Percentiles rank a stretch among this genome's conserved stretches.
Evolutionary conservation across 2,888 invertebrate genomes (phyloP).

Genomic region (Epiblema foenella): DNA sequence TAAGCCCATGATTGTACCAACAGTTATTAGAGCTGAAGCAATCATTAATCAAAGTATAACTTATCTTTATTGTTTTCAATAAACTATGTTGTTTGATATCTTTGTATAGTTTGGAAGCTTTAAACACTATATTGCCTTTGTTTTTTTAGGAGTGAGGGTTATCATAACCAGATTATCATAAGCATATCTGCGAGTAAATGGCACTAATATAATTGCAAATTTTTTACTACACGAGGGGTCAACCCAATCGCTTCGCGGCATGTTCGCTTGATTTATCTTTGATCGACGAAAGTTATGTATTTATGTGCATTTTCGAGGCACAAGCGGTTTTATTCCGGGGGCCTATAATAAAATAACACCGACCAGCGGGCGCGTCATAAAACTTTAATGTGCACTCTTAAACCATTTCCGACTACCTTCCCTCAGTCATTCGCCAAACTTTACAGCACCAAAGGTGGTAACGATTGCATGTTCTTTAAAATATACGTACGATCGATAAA

Average conservation of each 20-base stretch:
- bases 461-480: conserved; percentile 5
- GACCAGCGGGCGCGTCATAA: conserved; percentile 49
- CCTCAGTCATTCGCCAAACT: conserved; percentile 46
- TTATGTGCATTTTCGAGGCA: conserved; percentile 44
- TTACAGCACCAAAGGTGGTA: conserved; percentile 23
- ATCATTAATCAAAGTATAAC: conserved; percentile 22
- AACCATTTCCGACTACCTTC: conserved; percentile 55
- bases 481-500: no score
- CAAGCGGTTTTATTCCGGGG: conserved; percentile 43
- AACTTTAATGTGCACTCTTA: conserved; percentile 59
- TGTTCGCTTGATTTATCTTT: conserved; percentile 42
- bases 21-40: conserved; percentile 34
- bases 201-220: conserved; percentile 40
- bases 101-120: neutral
- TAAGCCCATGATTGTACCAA: conserved; percentile 27
- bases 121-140: neutral
- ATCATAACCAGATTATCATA: no score
- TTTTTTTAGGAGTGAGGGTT: neutral
- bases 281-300: conserved; percentile 42
- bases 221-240: conserved; percentile 21
- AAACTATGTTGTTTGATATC: neutral
- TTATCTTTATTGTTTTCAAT: conserved; percentile 24
- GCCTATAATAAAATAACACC: conserved; percentile 47
- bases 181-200: conserved; percentile 6
- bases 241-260: conserved; percentile 29